A percentile compares a stretch with the other conserved stretches of the same genome.
Evolutionary conservation across 2,113 vertebrate species (phyloP).

Genomic region (Upupa epops): DNA sequence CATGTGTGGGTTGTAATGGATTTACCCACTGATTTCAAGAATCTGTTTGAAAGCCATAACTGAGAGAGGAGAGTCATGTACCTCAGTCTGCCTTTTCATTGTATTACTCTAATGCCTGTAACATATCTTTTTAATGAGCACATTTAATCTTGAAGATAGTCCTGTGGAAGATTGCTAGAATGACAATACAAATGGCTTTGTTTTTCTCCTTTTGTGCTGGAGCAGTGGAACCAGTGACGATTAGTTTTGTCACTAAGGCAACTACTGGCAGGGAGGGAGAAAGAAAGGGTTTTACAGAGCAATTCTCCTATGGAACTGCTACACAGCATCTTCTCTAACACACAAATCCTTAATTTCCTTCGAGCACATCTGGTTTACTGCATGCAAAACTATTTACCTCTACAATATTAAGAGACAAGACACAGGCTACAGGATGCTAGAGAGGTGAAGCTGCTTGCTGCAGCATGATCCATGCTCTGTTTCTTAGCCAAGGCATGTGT

Average conservation of each 20-base stretch:
- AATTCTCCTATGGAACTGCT: not conserved
- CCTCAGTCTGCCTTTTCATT: not conserved
- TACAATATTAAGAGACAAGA: not conserved
- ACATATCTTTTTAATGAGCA: not conserved
- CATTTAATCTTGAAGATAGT: not conserved
- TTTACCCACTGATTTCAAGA: not conserved
- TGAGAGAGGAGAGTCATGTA: not conserved
- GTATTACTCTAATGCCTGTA: not conserved
- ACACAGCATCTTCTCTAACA: not conserved
- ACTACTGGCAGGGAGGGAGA: conserved; percentile 4
- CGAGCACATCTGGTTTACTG: not conserved
- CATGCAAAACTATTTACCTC: not conserved
- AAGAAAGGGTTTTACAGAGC: not conserved
- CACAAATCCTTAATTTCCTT: not conserved
- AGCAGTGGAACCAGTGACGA: not conserved
- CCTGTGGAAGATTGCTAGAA: not conserved
- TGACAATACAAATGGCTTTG: not conserved
- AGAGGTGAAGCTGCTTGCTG: not conserved
- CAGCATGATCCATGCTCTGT: not conserved
- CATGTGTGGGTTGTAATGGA: not conserved
- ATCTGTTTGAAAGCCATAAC: not conserved
- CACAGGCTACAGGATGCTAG: not conserved
- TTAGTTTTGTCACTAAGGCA: conserved; percentile 62
- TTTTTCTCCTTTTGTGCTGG: not conserved
- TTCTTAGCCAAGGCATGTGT: not conserved